Evolutionary conservation across 1,140 invertebrate genomes (phyloP), one percentile per base, ranked within the genome.

Genomic region (Brachystomella parvula): DNA sequence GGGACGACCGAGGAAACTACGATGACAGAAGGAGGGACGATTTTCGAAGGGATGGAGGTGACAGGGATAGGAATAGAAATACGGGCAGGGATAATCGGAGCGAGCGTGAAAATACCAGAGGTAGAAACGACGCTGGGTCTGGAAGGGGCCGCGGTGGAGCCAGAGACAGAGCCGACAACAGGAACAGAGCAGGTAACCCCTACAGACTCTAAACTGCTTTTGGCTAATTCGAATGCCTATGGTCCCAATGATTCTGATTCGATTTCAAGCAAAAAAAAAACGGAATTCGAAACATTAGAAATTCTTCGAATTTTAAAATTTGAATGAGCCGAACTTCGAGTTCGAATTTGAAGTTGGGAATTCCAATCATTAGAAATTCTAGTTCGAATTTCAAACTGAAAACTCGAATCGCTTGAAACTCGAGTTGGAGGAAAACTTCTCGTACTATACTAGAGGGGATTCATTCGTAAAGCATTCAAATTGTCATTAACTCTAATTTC

Each of bases 121-220:
- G 39, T 9, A n/a, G 39, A 53, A 6, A 24, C 24, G 49, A 24
- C 6, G 24, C 21, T 17, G 49, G 49, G 24, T 9, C 9, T 17
- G 6, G 49, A 6, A 24, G 21, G 3, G 21, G 24, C 49, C 49
- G 49, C 49, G 49, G 49, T 6, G 49, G 49, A 17, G 49, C 12
- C 9, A 53, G 49, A 24, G 49, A 53, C 6, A 12, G 49, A 19
- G 49, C 49, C 12, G 21, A 53, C 49, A 24, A 53, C 12, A 12
- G 49, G 21, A 53, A 53, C 24, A 53, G 49, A 53, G 49, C 49
- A 53, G 49, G 49, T 53, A n/a, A n/a, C n/a, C n/a, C n/a, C n/a
- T n/a, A n/a, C n/a, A n/a, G n/a, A n/a, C n/a, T n/a, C n/a, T n/a
- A n/a, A n/a, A n/a, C n/a, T n/a, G n/a, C n/a, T n/a, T 44, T 44